Base-by-base conservation (phyloP, 2,888 invertebrate genomes). In the Reticulitermes lucifugus region DNA sequence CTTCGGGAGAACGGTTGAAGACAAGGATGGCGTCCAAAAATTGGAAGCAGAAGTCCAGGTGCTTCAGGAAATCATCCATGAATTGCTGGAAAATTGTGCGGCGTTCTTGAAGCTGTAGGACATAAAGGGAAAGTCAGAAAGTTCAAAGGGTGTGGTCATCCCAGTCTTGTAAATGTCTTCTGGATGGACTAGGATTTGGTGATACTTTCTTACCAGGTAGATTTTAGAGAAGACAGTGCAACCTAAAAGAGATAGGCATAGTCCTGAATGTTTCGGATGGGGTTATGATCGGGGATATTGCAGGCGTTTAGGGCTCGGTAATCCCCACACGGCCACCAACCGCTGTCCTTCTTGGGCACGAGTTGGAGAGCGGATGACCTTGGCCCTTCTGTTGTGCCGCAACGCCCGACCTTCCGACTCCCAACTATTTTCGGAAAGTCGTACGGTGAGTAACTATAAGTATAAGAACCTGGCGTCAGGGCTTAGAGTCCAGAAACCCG, bases 151-250 rank as follows among this genome's bases (percentile, higher is more conserved):
- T 9, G 90, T 90, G 1, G 86, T 89, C 3, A 91, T 89, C 0
- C 89, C 90, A 0, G 91, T 91, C 86, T 91, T 90, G 0, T 86
- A 88, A 7, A 91, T 88, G 85, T 91, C 90, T 9, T 88, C 89
- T 9, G 85, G 71, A 7, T 85, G 87, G 0, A 91, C 88, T 6
- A 90, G 90, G 7, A 92, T 90, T 79, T 91, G 89, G 84, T 90
- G 88, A 84, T 89, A 92, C 0, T 90, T 6, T 87, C 87, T 35
- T 10, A 46, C 7, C 9, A 90, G 87, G 87, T 90, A 90, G 2
- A 90, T 86, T 10, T 82, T 86, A 0, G 88, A 87, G 85, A 89
- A 89, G 18, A 89, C 85, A 3, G 81, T 88, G 75, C 88, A 88
- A 0, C 88, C 88, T 18, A 55, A 0, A 46, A 1, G 7, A 9